Percentiles rank a stretch among this genome's conserved stretches.
Evolutionary conservation across 2,113 vertebrate species (phyloP).

Genomic region (Gobiocypris rarus): DNA sequence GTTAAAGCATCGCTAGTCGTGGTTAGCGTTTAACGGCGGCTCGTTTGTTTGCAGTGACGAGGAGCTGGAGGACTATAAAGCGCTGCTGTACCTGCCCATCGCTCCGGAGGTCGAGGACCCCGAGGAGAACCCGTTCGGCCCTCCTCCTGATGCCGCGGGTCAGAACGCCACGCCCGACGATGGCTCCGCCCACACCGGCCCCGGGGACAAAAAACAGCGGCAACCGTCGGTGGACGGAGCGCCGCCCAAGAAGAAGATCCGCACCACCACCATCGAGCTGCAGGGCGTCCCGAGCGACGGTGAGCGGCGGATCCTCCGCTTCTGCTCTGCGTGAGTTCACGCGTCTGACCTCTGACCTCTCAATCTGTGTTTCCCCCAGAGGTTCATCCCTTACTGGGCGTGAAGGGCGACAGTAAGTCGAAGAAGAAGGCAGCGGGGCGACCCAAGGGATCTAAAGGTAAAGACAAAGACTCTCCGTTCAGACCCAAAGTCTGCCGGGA

Average conservation of each 20-base stretch:
- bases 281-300: constrained; percentile 97
- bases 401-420: constrained; percentile 98
- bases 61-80: constrained; percentile 94
- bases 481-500: constrained; percentile 96
- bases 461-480: constrained; percentile 99
- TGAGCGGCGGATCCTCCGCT: constrained; percentile 50
- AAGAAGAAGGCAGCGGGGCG: constrained; percentile 99
- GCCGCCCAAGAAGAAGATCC: constrained; percentile 95
- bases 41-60: constrained; percentile 81
- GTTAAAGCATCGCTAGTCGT: no score
- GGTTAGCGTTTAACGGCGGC: no score
- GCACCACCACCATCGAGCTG: constrained; percentile 95
- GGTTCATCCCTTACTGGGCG: constrained; percentile 96
- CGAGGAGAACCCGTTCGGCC: constrained; percentile 96
- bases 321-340: no score
- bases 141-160: constrained; percentile 85
- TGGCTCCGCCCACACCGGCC: constrained; percentile 55
- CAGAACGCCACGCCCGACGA: constrained; percentile 83
- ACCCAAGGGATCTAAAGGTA: constrained; percentile 99
- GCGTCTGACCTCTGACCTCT: neutral
- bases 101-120: constrained; percentile 98
- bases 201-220: constrained; percentile 88
- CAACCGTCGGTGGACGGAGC: constrained; percentile 88
- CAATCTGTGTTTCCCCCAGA: constrained; percentile 72
- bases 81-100: constrained; percentile 94